These are phyloP conservation scores for Acleris literana DNA, from an alignment of 2,888 invertebrate species.

Conservation along the genomic window DNA sequence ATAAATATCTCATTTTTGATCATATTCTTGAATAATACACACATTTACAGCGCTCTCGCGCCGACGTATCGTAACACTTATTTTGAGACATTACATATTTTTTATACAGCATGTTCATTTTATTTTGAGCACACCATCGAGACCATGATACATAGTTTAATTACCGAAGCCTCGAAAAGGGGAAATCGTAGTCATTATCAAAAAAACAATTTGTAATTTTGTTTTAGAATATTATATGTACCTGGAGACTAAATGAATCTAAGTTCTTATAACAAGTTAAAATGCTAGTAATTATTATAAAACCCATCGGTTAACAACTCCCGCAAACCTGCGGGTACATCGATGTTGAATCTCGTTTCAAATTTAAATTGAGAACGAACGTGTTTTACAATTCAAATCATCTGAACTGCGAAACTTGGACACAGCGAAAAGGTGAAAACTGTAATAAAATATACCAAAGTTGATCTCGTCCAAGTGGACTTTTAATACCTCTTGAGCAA, in stretches of 20 bases:
- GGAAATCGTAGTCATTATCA: too few relatives aligned
- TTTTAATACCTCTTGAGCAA: conserved; percentile 43
- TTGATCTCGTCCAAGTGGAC: conserved; percentile 42
- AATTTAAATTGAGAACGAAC: conserved; percentile 42
- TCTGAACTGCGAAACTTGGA: conserved; percentile 40
- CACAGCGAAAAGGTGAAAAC: conserved; percentile 43
- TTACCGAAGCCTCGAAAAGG: too few relatives aligned
- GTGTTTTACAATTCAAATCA: conserved; percentile 44
- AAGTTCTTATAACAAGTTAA: background rate
- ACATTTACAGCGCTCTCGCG: too few relatives aligned
- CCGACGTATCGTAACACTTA: too few relatives aligned
- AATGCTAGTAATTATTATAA: conserved; percentile 20
- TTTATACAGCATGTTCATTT: too few relatives aligned
- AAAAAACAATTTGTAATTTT: too few relatives aligned
- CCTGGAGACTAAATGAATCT: background rate
- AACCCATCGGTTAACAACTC: conserved; percentile 23
- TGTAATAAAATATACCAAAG: conserved; percentile 43
- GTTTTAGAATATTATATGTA: too few relatives aligned
- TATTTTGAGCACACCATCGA: too few relatives aligned
- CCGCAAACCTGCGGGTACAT: conserved; percentile 31
- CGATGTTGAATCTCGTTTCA: conserved; percentile 39
- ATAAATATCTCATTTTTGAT: too few relatives aligned
- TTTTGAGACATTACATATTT: too few relatives aligned
- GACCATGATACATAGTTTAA: too few relatives aligned
- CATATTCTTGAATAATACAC: too few relatives aligned